Evolutionary conservation across 2,888 invertebrate genomes (phyloP).

Genomic region (Priocnemis perturbator): DNA sequence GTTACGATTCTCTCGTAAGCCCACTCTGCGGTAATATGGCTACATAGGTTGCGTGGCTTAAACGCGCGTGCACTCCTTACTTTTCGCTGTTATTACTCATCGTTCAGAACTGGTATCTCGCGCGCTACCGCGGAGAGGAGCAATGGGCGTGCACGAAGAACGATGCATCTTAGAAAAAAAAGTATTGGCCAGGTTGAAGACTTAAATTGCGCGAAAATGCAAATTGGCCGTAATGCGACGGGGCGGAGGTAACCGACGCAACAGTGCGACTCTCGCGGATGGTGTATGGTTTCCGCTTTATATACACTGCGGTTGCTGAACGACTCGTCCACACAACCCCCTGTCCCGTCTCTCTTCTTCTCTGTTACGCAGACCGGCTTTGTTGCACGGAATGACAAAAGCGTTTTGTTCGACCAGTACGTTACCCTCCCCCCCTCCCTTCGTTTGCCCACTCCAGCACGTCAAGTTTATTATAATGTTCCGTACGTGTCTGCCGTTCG

Average conservation of each 20-base stretch:
- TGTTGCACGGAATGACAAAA: slow-evolving; percentile 61
- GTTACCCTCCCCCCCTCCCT: slow-evolving; percentile 33
- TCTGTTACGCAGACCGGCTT: slow-evolving; percentile 47
- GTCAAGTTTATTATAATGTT: slow-evolving; percentile 59
- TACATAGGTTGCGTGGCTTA: too few species aligned
- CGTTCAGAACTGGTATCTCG: too few species aligned
- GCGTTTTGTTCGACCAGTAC: slow-evolving; percentile 62
- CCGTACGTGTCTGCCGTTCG: slow-evolving; percentile 26
- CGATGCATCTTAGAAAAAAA: not conserved
- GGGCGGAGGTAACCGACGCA: slow-evolving; percentile 22
- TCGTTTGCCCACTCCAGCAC: slow-evolving; percentile 22
- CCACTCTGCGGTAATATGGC: too few species aligned
- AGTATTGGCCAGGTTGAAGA: not conserved
- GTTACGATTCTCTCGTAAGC: too few species aligned
- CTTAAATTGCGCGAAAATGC: slow-evolving; percentile 10
- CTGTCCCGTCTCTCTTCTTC: slow-evolving; percentile 22
- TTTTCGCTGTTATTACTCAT: too few species aligned
- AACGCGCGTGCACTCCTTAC: too few species aligned
- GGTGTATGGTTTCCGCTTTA: slow-evolving; percentile 65
- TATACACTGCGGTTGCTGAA: slow-evolving; percentile 64
- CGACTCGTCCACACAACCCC: slow-evolving; percentile 40
- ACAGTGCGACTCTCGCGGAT: slow-evolving; percentile 44
- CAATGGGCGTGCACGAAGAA: not conserved
- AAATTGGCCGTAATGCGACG: slow-evolving; percentile 23
- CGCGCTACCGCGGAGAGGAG: not conserved